Percentiles rank a stretch among this genome's conserved stretches.
Evolutionary conservation across 1,140 invertebrate species (phyloP).

Genomic region (Myzus persicae): DNA sequence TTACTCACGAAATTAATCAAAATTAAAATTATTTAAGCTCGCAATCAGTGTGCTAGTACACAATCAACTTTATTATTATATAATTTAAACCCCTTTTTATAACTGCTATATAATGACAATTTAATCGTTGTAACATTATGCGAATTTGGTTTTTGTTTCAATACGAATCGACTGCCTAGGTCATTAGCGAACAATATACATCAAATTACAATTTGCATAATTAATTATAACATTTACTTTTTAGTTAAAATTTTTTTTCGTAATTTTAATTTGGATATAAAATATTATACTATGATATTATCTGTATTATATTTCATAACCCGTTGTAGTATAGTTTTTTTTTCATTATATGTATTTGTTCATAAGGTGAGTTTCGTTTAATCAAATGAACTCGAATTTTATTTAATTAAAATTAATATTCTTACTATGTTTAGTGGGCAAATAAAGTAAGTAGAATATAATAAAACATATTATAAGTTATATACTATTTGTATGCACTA

Average conservation of each 20-base stretch:
- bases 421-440: background rate
- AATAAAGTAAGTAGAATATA: background rate
- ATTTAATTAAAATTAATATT: background rate
- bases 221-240: slow-evolving; percentile 7
- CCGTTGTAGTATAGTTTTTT: background rate
- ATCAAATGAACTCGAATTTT: background rate
- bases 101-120: slow-evolving; percentile 22
- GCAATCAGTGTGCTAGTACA: background rate
- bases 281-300: slow-evolving; percentile 10
- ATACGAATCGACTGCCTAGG: background rate
- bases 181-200: slow-evolving; percentile 25
- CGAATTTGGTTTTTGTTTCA: slow-evolving; percentile 27
- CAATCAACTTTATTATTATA: background rate
- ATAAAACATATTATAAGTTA: background rate
- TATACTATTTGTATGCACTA: background rate
- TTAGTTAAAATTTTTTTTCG: background rate
- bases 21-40: slow-evolving; percentile 20
- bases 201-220: slow-evolving; percentile 28
- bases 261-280: background rate
- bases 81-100: slow-evolving; percentile 1
- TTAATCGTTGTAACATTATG: slow-evolving; percentile 26
- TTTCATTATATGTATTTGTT: background rate
- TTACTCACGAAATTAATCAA: background rate
- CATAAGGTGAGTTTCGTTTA: background rate
- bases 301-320: background rate